These are phyloP conservation scores for Paratilapia polleni DNA, from an alignment of 2,113 vertebrate species.

Conservation along the genomic window DNA sequence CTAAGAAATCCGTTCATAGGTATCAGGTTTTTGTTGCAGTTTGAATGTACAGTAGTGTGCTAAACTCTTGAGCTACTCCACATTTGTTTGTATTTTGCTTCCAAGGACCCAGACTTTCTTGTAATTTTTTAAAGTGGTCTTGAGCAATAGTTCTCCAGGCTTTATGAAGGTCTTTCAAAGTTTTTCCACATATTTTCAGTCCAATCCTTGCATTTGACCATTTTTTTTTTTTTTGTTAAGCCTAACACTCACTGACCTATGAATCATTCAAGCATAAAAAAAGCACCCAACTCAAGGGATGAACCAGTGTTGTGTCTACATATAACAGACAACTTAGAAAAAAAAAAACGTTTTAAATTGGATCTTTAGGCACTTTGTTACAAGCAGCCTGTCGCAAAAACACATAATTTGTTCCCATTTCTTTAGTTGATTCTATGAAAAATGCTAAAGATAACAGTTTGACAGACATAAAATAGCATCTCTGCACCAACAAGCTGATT, in stretches of 20 bases:
- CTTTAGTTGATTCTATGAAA: neutral
- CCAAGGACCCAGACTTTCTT: neutral
- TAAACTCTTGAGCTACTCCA: neutral
- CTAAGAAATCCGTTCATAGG: neutral
- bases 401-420: neutral
- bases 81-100: neutral
- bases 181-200: neutral
- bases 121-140: neutral
- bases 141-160: rapidly evolving
- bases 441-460: neutral
- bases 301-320: neutral
- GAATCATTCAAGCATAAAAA: neutral
- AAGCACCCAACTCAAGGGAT: neutral
- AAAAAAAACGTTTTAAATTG: neutral
- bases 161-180: neutral
- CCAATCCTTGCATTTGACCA: too few relatives aligned
- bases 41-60: neutral
- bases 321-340: neutral
- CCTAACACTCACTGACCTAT: too few relatives aligned
- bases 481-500: neutral
- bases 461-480: neutral
- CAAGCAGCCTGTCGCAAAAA: rapidly evolving
- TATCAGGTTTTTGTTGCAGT: neutral
- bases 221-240: too few relatives aligned
- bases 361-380: neutral